Evolutionary conservation across 2,797 vertebrate genomes (phyloP).

Genomic region (Gastrophryne carolinensis): DNA sequence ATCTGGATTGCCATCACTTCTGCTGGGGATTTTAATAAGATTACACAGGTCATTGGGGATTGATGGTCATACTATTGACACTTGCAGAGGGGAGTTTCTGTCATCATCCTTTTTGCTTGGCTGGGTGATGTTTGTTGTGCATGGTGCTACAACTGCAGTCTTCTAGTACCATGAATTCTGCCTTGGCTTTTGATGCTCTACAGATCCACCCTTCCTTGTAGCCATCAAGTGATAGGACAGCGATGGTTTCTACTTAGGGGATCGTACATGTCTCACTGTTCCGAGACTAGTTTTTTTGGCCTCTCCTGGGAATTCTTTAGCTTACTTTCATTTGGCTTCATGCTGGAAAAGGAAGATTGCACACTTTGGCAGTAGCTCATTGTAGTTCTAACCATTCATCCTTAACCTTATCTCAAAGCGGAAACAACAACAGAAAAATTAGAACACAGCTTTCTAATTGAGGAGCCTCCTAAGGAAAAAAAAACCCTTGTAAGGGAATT

Average conservation of each 20-base stretch:
- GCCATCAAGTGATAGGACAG: constrained; percentile 88
- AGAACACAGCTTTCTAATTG: constrained; percentile 67
- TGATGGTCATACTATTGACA: constrained; percentile 70
- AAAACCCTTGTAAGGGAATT: constrained; percentile 81
- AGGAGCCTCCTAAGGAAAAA: constrained; percentile 86
- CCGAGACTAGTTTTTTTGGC: constrained; percentile 80
- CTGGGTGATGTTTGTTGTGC: constrained; percentile 73
- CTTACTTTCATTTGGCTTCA: constrained; percentile 79
- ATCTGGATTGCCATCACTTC: constrained; percentile 60
- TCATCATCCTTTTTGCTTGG: constrained; percentile 73
- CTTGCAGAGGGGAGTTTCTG: constrained; percentile 63
- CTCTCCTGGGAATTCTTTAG: constrained; percentile 79
- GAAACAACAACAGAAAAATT: constrained; percentile 44
- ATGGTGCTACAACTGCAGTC: constrained; percentile 84
- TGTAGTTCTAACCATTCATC: constrained; percentile 78
- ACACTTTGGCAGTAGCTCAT: constrained; percentile 71
- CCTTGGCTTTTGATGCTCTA: constrained; percentile 89
- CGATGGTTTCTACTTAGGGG: constrained; percentile 86
- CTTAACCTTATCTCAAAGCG: constrained; percentile 82
- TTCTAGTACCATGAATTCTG: constrained; percentile 90
- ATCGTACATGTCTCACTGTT: constrained; percentile 82
- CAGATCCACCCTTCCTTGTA: constrained; percentile 92
- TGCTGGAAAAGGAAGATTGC: constrained; percentile 89
- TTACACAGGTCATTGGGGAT: constrained; percentile 70
- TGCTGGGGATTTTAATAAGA: constrained; percentile 70